Percentiles rank a stretch among this genome's conserved stretches.
Conservation (phyloP, 2,888 invertebrate species). For the Tipula confusa region DNA sequence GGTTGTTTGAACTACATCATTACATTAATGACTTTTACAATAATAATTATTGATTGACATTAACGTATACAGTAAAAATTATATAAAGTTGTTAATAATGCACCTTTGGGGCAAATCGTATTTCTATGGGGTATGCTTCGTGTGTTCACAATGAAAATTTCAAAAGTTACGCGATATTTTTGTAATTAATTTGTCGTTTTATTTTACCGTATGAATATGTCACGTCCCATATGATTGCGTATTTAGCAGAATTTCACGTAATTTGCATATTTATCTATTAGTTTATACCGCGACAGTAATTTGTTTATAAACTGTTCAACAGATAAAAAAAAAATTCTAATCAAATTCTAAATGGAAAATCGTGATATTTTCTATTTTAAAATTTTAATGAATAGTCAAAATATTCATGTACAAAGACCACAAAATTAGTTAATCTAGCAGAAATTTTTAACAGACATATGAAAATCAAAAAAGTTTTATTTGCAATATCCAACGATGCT, state of each 20-base stretch:
- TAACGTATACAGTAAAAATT: not conserved
- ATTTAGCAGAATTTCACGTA: not conserved
- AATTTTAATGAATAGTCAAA: not conserved
- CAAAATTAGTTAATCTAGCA: not conserved
- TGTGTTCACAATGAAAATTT: not conserved
- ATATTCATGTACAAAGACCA: not conserved
- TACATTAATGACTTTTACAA: not conserved
- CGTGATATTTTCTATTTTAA: not conserved
- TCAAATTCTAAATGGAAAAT: not conserved
- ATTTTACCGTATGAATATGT: not conserved
- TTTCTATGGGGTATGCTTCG: not conserved
- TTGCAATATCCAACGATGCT: not conserved
- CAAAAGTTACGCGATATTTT: not conserved
- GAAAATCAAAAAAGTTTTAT: not conserved
- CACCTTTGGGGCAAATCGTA: not conserved
- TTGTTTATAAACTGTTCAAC: not conserved
- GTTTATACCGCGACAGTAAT: not conserved
- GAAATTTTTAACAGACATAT: not conserved
- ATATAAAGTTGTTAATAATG: not conserved
- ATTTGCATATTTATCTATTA: not conserved
- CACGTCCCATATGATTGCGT: not conserved
- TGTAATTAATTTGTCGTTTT: not conserved
- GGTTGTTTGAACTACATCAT: not conserved
- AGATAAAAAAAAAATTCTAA: not conserved
- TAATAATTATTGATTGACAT: not conserved